Evolutionary conservation across 2,797 vertebrate species (phyloP).

Genomic region (Leucoraja ocellata): DNA sequence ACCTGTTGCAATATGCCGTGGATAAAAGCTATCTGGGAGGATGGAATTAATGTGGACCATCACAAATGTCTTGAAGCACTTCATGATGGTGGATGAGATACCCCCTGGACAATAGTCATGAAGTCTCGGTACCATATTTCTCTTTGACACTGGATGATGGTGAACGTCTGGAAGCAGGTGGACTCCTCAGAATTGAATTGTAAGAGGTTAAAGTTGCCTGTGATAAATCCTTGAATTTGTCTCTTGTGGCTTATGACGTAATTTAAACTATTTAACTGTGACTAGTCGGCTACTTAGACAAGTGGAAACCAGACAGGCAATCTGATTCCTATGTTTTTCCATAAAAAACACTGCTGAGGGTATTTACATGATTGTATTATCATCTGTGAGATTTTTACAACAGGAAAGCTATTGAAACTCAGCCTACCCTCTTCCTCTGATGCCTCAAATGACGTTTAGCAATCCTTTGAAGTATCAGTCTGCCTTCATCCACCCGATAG

Average conservation of each 20-base stretch:
- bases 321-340: not conserved
- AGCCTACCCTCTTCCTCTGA: conserved; percentile 24
- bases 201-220: too few relatives aligned
- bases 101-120: too few relatives aligned
- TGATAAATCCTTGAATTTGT: not conserved
- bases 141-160: too few relatives aligned
- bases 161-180: too few relatives aligned
- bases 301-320: not conserved
- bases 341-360: not conserved
- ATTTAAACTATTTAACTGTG: not conserved
- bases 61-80: too few relatives aligned
- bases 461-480: conserved; percentile 61
- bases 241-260: not conserved
- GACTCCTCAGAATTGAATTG: too few relatives aligned
- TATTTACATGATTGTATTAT: not conserved
- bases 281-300: not conserved
- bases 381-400: not conserved
- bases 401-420: not conserved
- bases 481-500: conserved; percentile 65
- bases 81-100: too few relatives aligned
- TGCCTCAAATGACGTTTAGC: conserved; percentile 48
- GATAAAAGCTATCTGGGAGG: not conserved
- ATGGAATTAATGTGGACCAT: not conserved
- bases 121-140: too few relatives aligned
- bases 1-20: too few relatives aligned